Conservation (phyloP, 2,113 vertebrate species). For the Trogon melanurus region DNA sequence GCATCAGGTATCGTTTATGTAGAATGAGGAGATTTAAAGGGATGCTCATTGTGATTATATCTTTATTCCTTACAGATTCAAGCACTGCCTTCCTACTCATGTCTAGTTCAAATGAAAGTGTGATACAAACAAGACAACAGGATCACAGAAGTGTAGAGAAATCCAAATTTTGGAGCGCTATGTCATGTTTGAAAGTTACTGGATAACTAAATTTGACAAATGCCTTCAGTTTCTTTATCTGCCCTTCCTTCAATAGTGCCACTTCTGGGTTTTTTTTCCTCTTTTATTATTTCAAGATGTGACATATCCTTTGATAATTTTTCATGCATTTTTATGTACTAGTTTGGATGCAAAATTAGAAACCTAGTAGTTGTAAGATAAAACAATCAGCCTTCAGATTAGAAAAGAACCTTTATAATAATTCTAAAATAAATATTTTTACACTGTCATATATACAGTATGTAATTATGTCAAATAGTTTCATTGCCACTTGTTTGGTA, state of each 20-base stretch:
- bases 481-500: background rate
- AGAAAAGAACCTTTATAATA: background rate
- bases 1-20: background rate
- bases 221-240: background rate
- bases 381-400: background rate
- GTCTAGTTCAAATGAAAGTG: background rate
- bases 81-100: background rate
- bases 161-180: background rate
- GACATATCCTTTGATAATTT: slow-evolving; percentile 18
- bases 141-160: background rate
- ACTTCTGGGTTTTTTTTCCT: background rate
- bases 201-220: background rate
- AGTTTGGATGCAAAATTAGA: background rate
- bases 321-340: background rate
- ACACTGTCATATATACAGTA: no score
- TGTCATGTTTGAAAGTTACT: background rate
- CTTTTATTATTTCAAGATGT: background rate
- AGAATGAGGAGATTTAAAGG: background rate
- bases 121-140: background rate
- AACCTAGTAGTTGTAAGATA: background rate
- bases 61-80: background rate
- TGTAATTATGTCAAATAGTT: background rate
- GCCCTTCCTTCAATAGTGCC: background rate
- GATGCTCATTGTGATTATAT: background rate
- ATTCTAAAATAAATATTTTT: background rate